A percentile compares a stretch with the other conserved stretches of the same genome.
Conservation (phyloP, 2,888 invertebrate species). For the Andricus quercusramuli region DNA sequence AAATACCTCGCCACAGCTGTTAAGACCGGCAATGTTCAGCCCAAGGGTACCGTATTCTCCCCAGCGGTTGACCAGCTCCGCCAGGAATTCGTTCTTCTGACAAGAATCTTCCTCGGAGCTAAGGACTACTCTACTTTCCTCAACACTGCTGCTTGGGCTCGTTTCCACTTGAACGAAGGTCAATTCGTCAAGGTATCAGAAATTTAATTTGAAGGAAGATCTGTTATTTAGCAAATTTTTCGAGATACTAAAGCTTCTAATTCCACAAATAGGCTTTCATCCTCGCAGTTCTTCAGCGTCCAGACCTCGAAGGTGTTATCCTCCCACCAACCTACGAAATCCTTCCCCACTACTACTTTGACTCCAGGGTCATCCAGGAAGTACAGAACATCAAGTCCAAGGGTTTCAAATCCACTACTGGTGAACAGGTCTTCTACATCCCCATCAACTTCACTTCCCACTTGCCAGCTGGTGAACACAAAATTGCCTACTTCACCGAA, state of each 20-base stretch:
- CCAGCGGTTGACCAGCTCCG: conserved; percentile 81
- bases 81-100: conserved; percentile 83
- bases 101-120: conserved; percentile 85
- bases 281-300: conserved; percentile 83
- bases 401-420: conserved; percentile 52
- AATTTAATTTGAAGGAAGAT: conserved; percentile 40
- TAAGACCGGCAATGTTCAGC: conserved; percentile 80
- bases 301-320: conserved; percentile 83
- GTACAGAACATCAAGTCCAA: conserved; percentile 79
- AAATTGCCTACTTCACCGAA: conserved; percentile 85
- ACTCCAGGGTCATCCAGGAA: conserved; percentile 84
- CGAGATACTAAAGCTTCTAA: not conserved
- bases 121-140: conserved; percentile 86
- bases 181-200: conserved; percentile 80
- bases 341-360: conserved; percentile 86
- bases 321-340: conserved; percentile 87
- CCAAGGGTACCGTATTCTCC: conserved; percentile 83
- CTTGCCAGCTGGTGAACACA: conserved; percentile 80
- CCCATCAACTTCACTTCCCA: conserved; percentile 82
- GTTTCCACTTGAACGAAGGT: conserved; percentile 85
- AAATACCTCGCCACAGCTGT: conserved; percentile 81
- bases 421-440: conserved; percentile 80
- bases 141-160: conserved; percentile 85
- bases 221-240: conserved; percentile 70
- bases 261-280: conserved; percentile 82